Conservation (phyloP, 2,113 vertebrate genomes). For the Macquaria australasica region DNA sequence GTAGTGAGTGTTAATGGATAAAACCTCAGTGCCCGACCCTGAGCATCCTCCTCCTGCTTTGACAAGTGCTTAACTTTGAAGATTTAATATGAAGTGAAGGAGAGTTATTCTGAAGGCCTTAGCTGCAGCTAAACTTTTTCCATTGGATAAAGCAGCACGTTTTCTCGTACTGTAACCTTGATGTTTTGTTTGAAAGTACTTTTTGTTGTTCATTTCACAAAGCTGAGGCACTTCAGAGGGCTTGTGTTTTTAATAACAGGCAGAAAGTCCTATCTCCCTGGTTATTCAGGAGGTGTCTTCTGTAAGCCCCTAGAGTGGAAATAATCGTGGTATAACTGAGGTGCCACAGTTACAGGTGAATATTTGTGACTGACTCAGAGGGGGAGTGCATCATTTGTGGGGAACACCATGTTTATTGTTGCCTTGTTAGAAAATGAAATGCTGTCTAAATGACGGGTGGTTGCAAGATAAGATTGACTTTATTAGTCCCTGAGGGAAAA, state of each 20-base stretch:
- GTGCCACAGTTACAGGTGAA: too few relatives aligned
- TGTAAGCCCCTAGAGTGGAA: background rate
- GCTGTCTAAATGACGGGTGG: too few relatives aligned
- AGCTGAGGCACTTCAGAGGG: conserved; percentile 3
- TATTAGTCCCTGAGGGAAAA: conserved; percentile 11
- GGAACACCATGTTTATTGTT: too few relatives aligned
- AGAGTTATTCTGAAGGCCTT: background rate
- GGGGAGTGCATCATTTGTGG: too few relatives aligned
- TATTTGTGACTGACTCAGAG: too few relatives aligned
- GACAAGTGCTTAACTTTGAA: background rate
- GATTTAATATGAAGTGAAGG: conserved; percentile 12
- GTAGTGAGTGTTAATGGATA: background rate
- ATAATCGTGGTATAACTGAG: background rate
- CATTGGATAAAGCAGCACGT: background rate
- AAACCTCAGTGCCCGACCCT: background rate
- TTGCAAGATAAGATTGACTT: conserved; percentile 16
- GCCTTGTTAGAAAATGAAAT: too few relatives aligned
- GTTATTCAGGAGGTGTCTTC: background rate
- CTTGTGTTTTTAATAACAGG: background rate
- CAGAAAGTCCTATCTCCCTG: background rate
- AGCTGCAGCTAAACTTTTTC: background rate
- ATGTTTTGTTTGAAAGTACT: background rate
- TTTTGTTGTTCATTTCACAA: conserved; percentile 6
- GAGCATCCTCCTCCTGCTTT: conserved; percentile 5
- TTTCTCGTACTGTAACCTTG: conserved; percentile 6